Base-by-base conservation (phyloP, 2,113 vertebrate genomes). In the Porphyrio hochstetteri region DNA sequence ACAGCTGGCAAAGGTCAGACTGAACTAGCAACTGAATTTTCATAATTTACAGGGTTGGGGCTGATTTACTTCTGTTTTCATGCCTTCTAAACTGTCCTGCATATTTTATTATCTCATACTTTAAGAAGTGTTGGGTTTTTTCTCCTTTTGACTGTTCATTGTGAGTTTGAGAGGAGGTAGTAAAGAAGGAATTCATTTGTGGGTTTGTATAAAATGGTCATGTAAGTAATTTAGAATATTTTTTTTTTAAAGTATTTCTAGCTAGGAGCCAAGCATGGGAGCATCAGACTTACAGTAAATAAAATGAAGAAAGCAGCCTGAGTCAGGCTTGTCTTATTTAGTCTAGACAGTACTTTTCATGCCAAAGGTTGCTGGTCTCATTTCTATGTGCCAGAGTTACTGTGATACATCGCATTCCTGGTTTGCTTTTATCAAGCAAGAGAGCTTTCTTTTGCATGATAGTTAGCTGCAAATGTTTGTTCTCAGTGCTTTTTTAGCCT, bases 251-350 rank as follows among this genome's bases (percentile, higher is more conserved):
- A 69, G 53, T 94, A 67, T 91, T 86, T 21, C 48, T 92, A 77
- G 48, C 78, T 75, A 67, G 69, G 42, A 87, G 40, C 68, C 57
- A 91, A 90, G 50, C 59, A 65, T 83, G 40, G 87, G 48, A 82
- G 25, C 82, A 70, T 61, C 86, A 91, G 92, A 88, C 91, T 93
- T 95, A 56, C 5, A 93, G 74, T 91, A 95, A 96, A 92, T 91
- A 93, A 75, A 35, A 70, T 76, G 68, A 93, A 97, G 94, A 76
- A 94, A 95, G 87, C 77, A 95, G 84, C 64, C 63, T 71, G 77
- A 88, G 70, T 96, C 83, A 87, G 71, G 52, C 85, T 89, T 90
- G 84, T 80, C 85, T 96, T 96, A 95, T 96, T 95, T 86, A 91
- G 75, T 95, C 95, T 97, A 72, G 93, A 95, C 79, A 76, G 78